Conservation (phyloP, 2,797 vertebrate genomes). For the Pelochelys cantorii region DNA sequence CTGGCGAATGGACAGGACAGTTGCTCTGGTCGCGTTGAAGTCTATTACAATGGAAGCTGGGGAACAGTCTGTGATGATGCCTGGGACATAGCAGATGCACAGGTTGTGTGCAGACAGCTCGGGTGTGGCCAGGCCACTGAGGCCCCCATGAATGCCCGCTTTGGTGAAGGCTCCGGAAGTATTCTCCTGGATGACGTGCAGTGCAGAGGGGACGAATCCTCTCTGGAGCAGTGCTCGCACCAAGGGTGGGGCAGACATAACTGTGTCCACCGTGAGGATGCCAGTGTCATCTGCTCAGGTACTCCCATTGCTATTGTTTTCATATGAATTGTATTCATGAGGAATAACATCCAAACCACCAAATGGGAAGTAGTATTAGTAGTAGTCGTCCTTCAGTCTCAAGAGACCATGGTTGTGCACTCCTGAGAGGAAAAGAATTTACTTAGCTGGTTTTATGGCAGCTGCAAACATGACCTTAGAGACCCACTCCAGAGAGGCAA, state of each 20-base stretch:
- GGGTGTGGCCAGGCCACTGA: neutral
- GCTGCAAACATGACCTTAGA: no score
- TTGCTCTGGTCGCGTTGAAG: conserved; percentile 13
- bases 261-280: conserved; percentile 41
- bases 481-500: no score
- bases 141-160: fast-evolving
- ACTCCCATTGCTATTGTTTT: neutral
- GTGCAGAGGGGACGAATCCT: neutral
- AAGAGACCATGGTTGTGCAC: no score
- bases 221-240: neutral
- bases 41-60: conserved; percentile 17
- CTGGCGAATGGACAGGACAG: neutral
- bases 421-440: no score
- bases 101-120: conserved; percentile 39
- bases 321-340: no score
- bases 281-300: conserved; percentile 19
- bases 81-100: neutral
- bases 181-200: neutral
- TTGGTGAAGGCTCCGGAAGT: neutral
- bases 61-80: conserved; percentile 11
- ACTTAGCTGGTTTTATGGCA: no score
- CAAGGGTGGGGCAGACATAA: fast-evolving
- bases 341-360: no score
- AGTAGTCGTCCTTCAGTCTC: no score
- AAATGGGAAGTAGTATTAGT: no score